Base-by-base conservation (phyloP, 2,113 vertebrate genomes). In the Sigmodon hispidus region DNA sequence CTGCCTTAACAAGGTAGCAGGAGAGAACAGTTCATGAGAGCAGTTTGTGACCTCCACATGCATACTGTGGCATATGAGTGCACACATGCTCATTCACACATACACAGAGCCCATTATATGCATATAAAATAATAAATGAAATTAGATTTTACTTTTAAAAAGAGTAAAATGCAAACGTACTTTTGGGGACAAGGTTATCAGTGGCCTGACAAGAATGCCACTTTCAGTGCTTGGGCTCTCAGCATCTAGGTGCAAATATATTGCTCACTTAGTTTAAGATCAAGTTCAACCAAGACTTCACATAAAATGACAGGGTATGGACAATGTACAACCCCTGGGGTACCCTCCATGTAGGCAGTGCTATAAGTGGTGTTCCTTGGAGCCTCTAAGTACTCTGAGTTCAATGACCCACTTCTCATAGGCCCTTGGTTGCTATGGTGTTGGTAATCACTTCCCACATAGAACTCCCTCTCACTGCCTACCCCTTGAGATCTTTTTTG, bases 81-180 rank as follows among this genome's bases (percentile, higher is more conserved):
- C 24, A 3, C 13, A 31, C 43, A 29, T 0, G 0, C 43, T 10
- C 72, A 45, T 1, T 3, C 43, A 45, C 26, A 48, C 43, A 26
- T 22, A 73, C 10, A 2, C 72, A 65, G 11, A 65, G 29, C 73
- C 15, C 73, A 76, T 26, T 67, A 75, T 17, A 75, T 11, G 12
- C 72, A 45, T 9, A 45, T 26, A 75, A 26, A 45, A 43, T 43
- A 45, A 75, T 48, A 45, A 26, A 40, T 29, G 2, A 15, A 76
- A 45, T 45, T 48, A 76, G 12, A 48, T 48, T 48, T 75, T 26
- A 40, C 2, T 45, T 76, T 76, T 29, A 45, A 76, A 85, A 34
- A 52, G 52, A 70, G 7, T 73, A 55, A 95, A 67, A 19, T 57
- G 31, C 31, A 83, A 75, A n/a, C 45, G 2, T 0, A 16, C 24